A percentile compares a stretch with the other conserved stretches of the same genome.
Evolutionary conservation across 2,888 invertebrate genomes (phyloP).

Genomic region (Drosophila differens): DNA sequence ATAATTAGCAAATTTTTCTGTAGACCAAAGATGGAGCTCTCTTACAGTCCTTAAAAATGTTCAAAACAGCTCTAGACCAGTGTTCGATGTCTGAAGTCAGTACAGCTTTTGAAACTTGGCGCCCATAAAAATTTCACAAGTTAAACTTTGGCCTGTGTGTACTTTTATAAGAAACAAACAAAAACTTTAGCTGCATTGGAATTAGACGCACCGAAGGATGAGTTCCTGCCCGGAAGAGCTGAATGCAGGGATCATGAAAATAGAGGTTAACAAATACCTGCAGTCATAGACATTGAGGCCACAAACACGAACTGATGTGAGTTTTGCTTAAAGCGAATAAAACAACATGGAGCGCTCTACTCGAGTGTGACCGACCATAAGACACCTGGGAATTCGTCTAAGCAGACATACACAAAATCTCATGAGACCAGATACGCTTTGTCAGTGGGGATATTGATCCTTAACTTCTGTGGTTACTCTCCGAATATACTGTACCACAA

Average conservation of each 20-base stretch:
- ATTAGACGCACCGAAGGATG: constrained; percentile 54
- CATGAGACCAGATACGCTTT: neutral
- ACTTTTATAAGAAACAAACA: constrained; percentile 76
- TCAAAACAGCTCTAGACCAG: constrained; percentile 15
- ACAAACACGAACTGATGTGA: constrained; percentile 15
- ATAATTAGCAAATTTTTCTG: neutral
- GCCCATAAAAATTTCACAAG: constrained; percentile 72
- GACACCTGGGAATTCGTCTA: neutral
- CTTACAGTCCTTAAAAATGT: neutral
- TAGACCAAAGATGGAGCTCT: neutral
- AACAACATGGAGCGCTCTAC: neutral
- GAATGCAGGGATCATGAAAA: constrained; percentile 27
- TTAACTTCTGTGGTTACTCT: neutral
- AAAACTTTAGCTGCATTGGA: constrained; percentile 76
- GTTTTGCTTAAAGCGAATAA: constrained; percentile 1
- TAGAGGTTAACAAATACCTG: constrained; percentile 65
- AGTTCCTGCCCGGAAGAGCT: constrained; percentile 7
- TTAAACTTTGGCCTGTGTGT: constrained; percentile 56
- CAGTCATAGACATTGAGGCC: constrained; percentile 63
- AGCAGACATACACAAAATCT: neutral
- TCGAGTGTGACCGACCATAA: neutral
- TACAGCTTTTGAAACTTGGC: constrained; percentile 47
- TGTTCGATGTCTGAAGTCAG: constrained; percentile 27
- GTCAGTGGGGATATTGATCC: neutral
- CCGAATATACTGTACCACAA: neutral